phyloP scores from a whole-genome alignment of 2,888 invertebrate species.

The Drosophila paranaensis region DNA sequence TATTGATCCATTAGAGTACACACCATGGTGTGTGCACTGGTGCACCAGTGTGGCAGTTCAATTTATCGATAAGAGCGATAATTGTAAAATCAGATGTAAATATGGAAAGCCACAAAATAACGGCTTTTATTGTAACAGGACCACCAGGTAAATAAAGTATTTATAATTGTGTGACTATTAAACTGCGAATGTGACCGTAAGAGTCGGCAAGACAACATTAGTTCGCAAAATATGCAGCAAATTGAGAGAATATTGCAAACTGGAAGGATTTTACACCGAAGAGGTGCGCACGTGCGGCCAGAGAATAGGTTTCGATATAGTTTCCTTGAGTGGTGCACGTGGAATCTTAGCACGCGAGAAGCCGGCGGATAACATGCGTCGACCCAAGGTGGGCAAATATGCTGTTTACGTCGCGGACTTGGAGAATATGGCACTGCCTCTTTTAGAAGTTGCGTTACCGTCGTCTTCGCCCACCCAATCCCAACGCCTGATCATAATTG shows the following conservation, averaged over 20 bases:
- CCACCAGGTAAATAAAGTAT: constrained; percentile 41
- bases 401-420: constrained; percentile 87
- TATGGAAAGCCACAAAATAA: constrained; percentile 38
- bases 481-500: constrained; percentile 75
- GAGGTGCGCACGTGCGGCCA: constrained; percentile 86
- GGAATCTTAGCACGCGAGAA: constrained; percentile 85
- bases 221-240: constrained; percentile 85
- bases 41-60: background rate
- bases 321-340: constrained; percentile 85
- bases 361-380: constrained; percentile 27
- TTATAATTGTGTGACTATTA: background rate
- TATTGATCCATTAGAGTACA: background rate
- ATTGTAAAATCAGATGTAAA: background rate
- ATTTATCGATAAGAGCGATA: background rate
- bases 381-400: constrained; percentile 87
- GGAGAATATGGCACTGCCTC: constrained; percentile 86
- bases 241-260: constrained; percentile 38
- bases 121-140: constrained; percentile 57
- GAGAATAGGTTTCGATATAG: constrained; percentile 88
- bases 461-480: background rate
- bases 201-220: constrained; percentile 89
- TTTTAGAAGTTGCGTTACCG: constrained; percentile 48
- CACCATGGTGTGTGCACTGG: no score
- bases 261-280: constrained; percentile 88
- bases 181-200: constrained; percentile 72